Evolutionary conservation across 2,113 vertebrate species (phyloP).

Genomic region (Ailurus styani): DNA sequence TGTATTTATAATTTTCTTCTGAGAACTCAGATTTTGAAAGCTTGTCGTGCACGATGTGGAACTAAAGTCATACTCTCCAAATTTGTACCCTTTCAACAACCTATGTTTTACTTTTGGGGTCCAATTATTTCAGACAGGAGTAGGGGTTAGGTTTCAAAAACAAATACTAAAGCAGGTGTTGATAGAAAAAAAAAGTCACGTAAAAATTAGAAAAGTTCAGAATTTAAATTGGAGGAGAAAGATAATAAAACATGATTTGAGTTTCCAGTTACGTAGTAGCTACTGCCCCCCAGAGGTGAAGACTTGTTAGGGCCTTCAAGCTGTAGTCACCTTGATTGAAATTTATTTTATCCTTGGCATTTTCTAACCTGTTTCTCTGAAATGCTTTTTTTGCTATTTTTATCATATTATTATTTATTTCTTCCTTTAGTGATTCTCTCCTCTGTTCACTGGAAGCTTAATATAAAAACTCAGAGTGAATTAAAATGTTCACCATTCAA

Average conservation of each 20-base stretch:
- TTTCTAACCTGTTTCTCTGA: neutral
- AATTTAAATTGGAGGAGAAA: slow-evolving; percentile 29
- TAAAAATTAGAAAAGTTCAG: neutral
- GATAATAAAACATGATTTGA: neutral
- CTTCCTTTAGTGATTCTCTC: neutral
- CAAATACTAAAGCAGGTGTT: neutral
- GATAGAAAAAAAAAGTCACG: neutral
- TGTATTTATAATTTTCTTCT: neutral
- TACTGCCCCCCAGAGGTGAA: slow-evolving; percentile 40
- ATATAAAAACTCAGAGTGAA: neutral
- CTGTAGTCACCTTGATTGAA: neutral
- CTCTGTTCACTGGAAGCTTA: neutral
- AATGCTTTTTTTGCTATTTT: neutral
- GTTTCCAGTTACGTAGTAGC: slow-evolving; percentile 10
- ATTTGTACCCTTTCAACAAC: slow-evolving; percentile 1
- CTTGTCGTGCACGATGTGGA: neutral
- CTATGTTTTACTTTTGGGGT: neutral
- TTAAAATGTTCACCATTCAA: slow-evolving; percentile 21
- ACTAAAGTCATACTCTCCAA: neutral
- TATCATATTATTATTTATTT: neutral
- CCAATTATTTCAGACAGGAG: slow-evolving; percentile 33
- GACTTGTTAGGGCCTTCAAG: neutral
- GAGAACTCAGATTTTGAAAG: neutral
- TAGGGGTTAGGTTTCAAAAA: slow-evolving; percentile 23
- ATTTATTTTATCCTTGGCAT: neutral